Percentiles rank a stretch among this genome's conserved stretches.
Conservation (phyloP, 2,797 vertebrate species). For the Chromis chromis region DNA sequence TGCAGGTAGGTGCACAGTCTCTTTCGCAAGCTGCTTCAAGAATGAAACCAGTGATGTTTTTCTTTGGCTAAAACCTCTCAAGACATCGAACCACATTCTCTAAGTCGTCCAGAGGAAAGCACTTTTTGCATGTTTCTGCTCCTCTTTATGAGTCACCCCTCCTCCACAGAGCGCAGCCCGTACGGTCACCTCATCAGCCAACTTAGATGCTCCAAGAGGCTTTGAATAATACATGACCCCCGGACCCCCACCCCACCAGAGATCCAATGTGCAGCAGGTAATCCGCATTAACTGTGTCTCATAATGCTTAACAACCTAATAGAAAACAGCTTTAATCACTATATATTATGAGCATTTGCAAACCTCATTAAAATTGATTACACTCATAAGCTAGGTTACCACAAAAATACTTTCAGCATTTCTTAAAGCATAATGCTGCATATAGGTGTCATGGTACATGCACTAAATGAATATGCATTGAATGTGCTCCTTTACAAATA, state of each 20-base stretch:
- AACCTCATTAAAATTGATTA: not conserved
- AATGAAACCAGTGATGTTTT: constrained; percentile 22
- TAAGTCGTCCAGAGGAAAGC: constrained; percentile 1
- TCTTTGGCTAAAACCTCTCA: constrained; percentile 7
- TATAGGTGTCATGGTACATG: not conserved
- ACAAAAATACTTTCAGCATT: not conserved
- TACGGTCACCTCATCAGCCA: constrained; percentile 32
- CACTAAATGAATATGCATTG: not conserved
- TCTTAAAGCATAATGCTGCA: too few species aligned
- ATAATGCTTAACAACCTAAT: not conserved
- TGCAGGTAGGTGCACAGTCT: constrained; percentile 33
- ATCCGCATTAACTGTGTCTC: not conserved
- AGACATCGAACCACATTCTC: not conserved
- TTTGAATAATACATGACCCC: constrained; percentile 61
- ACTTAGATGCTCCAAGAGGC: constrained; percentile 5
- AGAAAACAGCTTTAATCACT: not conserved
- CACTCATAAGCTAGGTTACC: not conserved
- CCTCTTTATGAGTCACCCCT: constrained; percentile 4
- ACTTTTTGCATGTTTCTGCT: not conserved
- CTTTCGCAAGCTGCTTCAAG: constrained; percentile 9
- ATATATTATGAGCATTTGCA: not conserved
- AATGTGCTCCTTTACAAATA: not conserved
- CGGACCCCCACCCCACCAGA: constrained; percentile 1
- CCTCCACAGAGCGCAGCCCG: constrained; percentile 5
- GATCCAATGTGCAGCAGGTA: constrained; percentile 26